Evolutionary conservation across 2,888 invertebrate genomes (phyloP), one percentile per base, ranked within the genome.

Genomic region (Drosophila robusta): DNA sequence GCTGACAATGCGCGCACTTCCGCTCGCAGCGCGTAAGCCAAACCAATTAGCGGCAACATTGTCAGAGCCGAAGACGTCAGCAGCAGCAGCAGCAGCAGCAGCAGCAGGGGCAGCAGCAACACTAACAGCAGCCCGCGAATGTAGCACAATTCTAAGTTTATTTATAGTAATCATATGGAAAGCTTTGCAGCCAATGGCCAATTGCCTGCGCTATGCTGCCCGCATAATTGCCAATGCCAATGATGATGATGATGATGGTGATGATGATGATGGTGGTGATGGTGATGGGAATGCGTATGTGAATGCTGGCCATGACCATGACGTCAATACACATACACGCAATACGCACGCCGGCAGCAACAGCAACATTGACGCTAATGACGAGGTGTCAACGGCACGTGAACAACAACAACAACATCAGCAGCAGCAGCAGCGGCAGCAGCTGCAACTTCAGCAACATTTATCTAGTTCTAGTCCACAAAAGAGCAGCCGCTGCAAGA

Each of bases 311-410:
- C 70, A 62, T 73, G 78, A 75, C 73, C 75, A 74, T 84, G 80
- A 76, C 81, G 85, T 75, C 80, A 80, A 79, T 86, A 65, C 49
- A 55, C 54, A 64, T 61, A 68, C 38, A 47, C 61, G 24, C 41
- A 29, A 41, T n/a, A n/a, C n/a, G n/a, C n/a, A n/a, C n/a, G n/a
- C n/a, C 44, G 18, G 42, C 52, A 54, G 8, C 68, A 72, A 70
- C 75, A 70, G 56, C 71, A 64, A 68, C 51, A 57, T 65, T 77
- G 72, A 77, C 77, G 71, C 69, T 83, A 83, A 87, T 89, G 87
- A 90, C 78, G 80, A 91, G 89, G 89, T 90, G 90, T 91, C 89
- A 86, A 81, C 77, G 87, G 78, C 78, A 85, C 85, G 85, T 76
- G 90, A 89, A 73, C 76, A 78, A 47, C 79, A 72, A 49, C 74